Evolutionary conservation across 2,888 invertebrate species (phyloP), one percentile per base, ranked within the genome.

Genomic region (Drosophila demipolita): DNA sequence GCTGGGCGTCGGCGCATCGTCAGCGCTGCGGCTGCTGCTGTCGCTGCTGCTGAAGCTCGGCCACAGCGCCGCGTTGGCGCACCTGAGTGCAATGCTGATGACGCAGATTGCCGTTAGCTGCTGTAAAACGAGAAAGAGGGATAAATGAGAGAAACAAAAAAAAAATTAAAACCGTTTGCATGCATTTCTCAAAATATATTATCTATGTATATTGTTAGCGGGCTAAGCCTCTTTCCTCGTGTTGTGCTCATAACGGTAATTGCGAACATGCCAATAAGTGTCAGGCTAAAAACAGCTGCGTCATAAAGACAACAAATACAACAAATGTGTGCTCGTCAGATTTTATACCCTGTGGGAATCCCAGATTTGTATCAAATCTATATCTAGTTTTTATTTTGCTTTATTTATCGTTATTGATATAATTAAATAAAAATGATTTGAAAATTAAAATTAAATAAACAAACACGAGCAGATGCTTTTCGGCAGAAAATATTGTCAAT

Each of bases 21-120:
- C 87, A 12, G 90, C 94, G 75, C 69, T 82, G 72, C 83, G 88
- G 74, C 87, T 90, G 68, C 89, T 89, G 66, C 62, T 62, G 26
- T 26, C 26, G 26, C 89, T 89, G 68, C 73, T 61, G 71, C 82
- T 90, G 68, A 88, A 91, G 74, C 84, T 91, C 70, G 92, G 90
- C 93, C 93, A 93, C 61, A 93, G 64, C 38, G 93, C 90, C 59
- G 92, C 91, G 55, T 83, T 74, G 68, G 87, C 73, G 87, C 83
- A 75, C 85, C 90, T 79, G 86, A 86, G 71, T 89, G 82, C 81
- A 83, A 80, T 80, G 86, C 86, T 82, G 82, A 87, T 83, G 82
- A 93, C 80, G 78, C 92, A 87, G 85, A 93, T 78, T 68, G 90
- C 90, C 83, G 91, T 89, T 82, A 92, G 72, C 61, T 91, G 87